phyloP scores from a whole-genome alignment of 1,140 invertebrate genomes.

The Eumaeus atala region DNA sequence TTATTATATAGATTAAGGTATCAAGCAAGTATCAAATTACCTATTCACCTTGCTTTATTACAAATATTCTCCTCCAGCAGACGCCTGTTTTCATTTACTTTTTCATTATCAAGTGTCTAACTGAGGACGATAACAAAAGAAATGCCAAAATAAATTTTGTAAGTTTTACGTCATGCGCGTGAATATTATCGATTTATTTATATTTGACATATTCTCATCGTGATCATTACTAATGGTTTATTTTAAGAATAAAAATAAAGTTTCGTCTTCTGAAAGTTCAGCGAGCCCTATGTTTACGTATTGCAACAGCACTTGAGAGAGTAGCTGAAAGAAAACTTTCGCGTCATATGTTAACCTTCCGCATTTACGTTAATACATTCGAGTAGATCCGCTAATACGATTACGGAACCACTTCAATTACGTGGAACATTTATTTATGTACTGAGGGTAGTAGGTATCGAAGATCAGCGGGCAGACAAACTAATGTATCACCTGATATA shows the following conservation, averaged over 20 bases:
- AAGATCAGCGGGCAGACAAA: constrained; percentile 19
- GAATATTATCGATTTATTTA: too few species aligned
- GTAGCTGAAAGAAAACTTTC: constrained; percentile 27
- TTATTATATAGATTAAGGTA: too few species aligned
- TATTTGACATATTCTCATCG: too few species aligned
- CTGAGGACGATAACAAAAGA: too few species aligned
- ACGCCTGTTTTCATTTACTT: too few species aligned
- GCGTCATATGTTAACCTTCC: constrained; percentile 22
- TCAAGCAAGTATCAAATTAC: too few species aligned
- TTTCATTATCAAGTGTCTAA: too few species aligned
- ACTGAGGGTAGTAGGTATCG: constrained; percentile 44
- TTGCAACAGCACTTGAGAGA: constrained; percentile 28
- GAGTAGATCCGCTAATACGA: constrained; percentile 41
- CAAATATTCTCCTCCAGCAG: constrained; percentile 6
- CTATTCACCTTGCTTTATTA: neutral
- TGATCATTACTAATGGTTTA: too few species aligned
- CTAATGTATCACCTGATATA: too few species aligned
- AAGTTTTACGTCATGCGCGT: neutral
- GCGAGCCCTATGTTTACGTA: neutral
- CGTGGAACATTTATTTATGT: constrained; percentile 38
- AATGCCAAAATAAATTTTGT: too few species aligned
- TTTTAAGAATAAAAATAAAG: too few species aligned
- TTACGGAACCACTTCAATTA: constrained; percentile 56
- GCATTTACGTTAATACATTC: constrained; percentile 31
- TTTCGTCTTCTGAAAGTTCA: too few species aligned